Evolutionary conservation across 2,113 vertebrate species (phyloP).

Genomic region (Butorides virescens): DNA sequence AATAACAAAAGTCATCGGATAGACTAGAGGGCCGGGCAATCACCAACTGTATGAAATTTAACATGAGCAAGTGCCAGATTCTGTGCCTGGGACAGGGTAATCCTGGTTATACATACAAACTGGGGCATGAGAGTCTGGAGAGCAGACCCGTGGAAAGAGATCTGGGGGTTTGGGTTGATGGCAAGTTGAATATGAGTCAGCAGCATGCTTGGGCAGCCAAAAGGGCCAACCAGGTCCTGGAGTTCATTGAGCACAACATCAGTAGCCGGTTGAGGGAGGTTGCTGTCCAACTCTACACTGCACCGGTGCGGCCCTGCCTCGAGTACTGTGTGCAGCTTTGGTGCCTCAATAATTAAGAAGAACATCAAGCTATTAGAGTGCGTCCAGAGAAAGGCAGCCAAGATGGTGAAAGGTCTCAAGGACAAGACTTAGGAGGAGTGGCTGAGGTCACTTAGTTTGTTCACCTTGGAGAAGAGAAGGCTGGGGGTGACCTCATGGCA

Average conservation of each 20-base stretch:
- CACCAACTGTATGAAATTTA: neutral
- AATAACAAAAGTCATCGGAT: neutral
- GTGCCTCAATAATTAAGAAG: neutral
- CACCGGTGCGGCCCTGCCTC: rapidly evolving
- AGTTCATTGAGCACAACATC: neutral
- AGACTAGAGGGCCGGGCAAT: neutral
- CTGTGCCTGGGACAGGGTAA: neutral
- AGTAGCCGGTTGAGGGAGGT: rapidly evolving
- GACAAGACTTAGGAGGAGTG: neutral
- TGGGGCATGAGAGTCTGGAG: neutral
- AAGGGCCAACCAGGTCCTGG: rapidly evolving
- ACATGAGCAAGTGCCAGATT: neutral
- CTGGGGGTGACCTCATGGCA: neutral
- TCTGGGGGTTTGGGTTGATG: neutral
- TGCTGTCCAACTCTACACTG: neutral
- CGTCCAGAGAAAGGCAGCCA: neutral
- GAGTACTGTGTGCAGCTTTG: neutral
- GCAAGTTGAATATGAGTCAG: neutral
- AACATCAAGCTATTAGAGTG: rapidly evolving
- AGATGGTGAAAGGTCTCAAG: neutral
- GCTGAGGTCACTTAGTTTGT: neutral
- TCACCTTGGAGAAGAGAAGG: neutral
- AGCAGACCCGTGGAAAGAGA: neutral
- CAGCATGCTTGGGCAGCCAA: neutral
- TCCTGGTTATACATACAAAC: neutral